A percentile compares a stretch with the other conserved stretches of the same genome.
Conservation (phyloP, 2,113 vertebrate species). For the Galeopterus variegatus region DNA sequence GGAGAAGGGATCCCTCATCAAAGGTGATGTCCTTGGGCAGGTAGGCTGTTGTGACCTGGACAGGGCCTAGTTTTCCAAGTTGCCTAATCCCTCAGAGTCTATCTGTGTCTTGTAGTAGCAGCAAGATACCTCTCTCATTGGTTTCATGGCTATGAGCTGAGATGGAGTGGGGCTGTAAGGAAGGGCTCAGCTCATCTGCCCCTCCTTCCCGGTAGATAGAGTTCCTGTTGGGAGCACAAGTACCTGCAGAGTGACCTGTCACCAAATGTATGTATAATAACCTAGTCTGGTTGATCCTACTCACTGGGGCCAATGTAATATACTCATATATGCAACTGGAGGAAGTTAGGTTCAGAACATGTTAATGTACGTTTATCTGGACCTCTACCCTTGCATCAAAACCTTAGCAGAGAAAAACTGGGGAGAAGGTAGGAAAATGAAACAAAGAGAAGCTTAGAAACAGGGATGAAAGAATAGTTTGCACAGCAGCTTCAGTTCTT, state of each 20-base stretch:
- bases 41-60: not conserved
- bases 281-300: not conserved
- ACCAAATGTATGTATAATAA: not conserved
- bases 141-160: no score
- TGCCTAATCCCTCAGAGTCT: not conserved
- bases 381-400: not conserved
- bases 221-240: no score
- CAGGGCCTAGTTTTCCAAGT: not conserved
- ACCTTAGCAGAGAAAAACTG: not conserved
- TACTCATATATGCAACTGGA: no score
- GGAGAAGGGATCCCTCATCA: not conserved
- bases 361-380: not conserved
- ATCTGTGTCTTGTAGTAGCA: not conserved
- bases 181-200: not conserved
- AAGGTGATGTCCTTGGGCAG: not conserved
- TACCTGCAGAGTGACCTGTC: not conserved
- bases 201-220: not conserved
- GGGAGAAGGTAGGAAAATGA: not conserved
- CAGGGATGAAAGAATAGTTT: not conserved
- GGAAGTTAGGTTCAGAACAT: no score
- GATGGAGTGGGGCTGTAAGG: no score
- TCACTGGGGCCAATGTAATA: not conserved
- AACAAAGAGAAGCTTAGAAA: not conserved
- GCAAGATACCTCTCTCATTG: not conserved
- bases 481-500: not conserved